phyloP scores from a whole-genome alignment of 2,888 invertebrate genomes.

The Latrodectus elegans region DNA sequence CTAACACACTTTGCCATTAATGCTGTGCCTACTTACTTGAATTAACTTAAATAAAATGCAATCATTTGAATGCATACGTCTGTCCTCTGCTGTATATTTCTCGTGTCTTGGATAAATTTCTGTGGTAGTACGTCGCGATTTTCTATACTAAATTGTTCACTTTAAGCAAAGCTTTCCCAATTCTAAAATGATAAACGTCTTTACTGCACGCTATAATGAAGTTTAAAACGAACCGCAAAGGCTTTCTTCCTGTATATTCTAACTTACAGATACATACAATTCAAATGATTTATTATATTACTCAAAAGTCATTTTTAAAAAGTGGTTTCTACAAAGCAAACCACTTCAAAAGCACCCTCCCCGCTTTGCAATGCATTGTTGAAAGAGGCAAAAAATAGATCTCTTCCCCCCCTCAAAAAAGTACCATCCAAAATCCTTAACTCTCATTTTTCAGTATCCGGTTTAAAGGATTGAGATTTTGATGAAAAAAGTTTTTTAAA shows the following conservation, averaged over 20 bases:
- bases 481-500: background rate
- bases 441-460: slow-evolving; percentile 56
- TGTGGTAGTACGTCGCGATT: no score
- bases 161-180: background rate
- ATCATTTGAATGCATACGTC: no score
- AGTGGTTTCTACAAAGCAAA: slow-evolving; percentile 3
- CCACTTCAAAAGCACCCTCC: slow-evolving; percentile 36
- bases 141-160: background rate
- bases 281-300: slow-evolving; percentile 57
- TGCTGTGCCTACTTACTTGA: no score
- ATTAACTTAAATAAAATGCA: no score
- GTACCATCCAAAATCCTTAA: slow-evolving; percentile 11
- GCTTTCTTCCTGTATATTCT: slow-evolving; percentile 5
- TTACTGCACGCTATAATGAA: slow-evolving; percentile 5
- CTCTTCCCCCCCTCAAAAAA: slow-evolving; percentile 1
- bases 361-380: slow-evolving; percentile 11
- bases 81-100: no score
- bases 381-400: background rate
- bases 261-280: slow-evolving; percentile 15
- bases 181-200: background rate
- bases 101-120: no score
- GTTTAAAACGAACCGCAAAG: slow-evolving; percentile 5
- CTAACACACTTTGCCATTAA: no score
- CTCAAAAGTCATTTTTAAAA: slow-evolving; percentile 36
- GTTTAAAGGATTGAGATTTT: slow-evolving; percentile 8